Evolutionary conservation across 1,140 invertebrate genomes (phyloP).

Genomic region (Trichoplusia ni): DNA sequence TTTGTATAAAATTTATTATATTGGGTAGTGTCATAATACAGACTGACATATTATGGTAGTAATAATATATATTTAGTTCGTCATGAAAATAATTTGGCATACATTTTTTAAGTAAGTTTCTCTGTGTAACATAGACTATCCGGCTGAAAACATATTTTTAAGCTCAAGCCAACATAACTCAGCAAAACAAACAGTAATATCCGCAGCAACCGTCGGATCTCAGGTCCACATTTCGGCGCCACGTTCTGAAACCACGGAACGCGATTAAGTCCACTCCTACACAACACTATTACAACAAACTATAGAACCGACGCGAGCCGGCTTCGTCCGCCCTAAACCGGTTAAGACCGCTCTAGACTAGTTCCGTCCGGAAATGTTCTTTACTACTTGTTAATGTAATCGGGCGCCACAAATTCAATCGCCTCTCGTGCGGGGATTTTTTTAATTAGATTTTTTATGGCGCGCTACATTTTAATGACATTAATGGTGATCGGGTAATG

Average conservation of each 20-base stretch:
- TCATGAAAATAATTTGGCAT: too few relatives aligned
- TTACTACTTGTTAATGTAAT: constrained; percentile 72
- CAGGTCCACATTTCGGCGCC: constrained; percentile 45
- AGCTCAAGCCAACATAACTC: background rate
- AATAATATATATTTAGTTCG: too few relatives aligned
- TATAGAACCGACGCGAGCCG: constrained; percentile 37
- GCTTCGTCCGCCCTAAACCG: constrained; percentile 34
- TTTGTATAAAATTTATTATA: too few relatives aligned
- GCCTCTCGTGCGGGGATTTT: constrained; percentile 15
- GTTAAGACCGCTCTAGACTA: constrained; percentile 50
- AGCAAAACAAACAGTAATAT: background rate
- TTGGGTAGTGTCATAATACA: too few relatives aligned
- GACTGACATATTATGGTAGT: too few relatives aligned
- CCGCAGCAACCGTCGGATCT: constrained; percentile 35
- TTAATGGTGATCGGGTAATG: constrained; percentile 15
- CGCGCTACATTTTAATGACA: constrained; percentile 13
- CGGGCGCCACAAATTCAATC: constrained; percentile 41
- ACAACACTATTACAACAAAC: constrained; percentile 48
- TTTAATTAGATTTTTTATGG: constrained; percentile 28
- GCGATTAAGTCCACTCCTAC: constrained; percentile 58
- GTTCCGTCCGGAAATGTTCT: constrained; percentile 69
- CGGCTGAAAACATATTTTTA: too few relatives aligned
- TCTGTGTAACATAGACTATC: too few relatives aligned
- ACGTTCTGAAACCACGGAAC: constrained; percentile 52
- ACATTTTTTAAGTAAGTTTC: too few relatives aligned